These are phyloP conservation scores for Panthera uncia DNA, from an alignment of 2,113 vertebrate species.

Conservation along the genomic window DNA sequence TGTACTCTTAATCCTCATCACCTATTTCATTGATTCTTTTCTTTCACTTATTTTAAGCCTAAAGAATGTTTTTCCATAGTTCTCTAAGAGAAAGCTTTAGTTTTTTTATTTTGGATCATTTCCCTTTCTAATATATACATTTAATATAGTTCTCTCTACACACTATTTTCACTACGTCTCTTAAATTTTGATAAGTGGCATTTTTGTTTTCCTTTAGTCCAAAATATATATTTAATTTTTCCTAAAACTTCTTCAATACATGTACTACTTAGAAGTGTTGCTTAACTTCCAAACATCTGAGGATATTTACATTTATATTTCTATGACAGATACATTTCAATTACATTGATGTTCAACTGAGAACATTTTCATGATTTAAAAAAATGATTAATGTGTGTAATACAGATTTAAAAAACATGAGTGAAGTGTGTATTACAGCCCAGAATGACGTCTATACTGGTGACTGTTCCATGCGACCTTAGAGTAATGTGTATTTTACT, in stretches of 20 bases:
- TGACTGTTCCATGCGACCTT: not conserved
- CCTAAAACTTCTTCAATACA: not conserved
- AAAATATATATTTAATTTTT: not conserved
- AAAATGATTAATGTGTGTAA: not conserved
- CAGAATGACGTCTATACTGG: not conserved
- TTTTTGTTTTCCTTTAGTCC: not conserved
- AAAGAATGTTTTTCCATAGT: not conserved
- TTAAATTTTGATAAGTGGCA: not conserved
- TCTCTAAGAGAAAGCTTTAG: not conserved
- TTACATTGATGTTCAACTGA: not conserved
- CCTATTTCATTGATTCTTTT: not conserved
- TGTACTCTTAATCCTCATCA: not conserved
- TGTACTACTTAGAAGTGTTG: not conserved
- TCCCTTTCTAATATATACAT: not conserved
- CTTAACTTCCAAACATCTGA: not conserved
- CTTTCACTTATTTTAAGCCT: not conserved
- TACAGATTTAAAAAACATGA: not conserved
- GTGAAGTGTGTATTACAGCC: not conserved
- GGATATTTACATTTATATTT: not conserved
- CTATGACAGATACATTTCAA: not conserved
- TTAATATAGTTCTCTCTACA: not conserved
- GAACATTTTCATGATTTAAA: not conserved
- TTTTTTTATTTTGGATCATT: not conserved
- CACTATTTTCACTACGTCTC: fast-evolving
- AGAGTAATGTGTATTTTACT: not conserved